A percentile compares a stretch with the other conserved stretches of the same genome.
These are phyloP conservation scores for Drosophila falleni DNA, from an alignment of 2,888 invertebrate genomes.

Conservation along the genomic window DNA sequence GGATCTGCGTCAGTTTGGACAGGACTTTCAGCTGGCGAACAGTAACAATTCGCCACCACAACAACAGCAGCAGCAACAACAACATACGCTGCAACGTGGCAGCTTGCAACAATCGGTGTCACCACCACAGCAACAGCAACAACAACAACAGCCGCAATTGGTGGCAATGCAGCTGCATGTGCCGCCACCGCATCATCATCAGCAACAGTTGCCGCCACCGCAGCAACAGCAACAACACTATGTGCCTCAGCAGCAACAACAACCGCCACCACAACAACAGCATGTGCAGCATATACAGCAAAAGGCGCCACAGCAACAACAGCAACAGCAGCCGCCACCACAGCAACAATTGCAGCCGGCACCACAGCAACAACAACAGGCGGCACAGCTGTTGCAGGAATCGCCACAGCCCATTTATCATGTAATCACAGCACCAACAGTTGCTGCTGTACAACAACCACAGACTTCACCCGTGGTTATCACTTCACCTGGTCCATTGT, in stretches of 20 bases:
- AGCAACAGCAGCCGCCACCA: constrained; percentile 67
- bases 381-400: constrained; percentile 49
- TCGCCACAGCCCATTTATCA: constrained; percentile 69
- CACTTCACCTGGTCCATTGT: constrained; percentile 59
- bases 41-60: constrained; percentile 80
- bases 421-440: constrained; percentile 52
- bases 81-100: constrained; percentile 60
- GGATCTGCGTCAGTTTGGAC: constrained; percentile 92
- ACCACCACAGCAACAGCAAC: constrained; percentile 72
- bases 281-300: constrained; percentile 63
- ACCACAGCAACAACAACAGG: constrained; percentile 12
- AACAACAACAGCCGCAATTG: constrained; percentile 66
- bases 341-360: constrained; percentile 47
- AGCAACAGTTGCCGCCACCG: constrained; percentile 75
- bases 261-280: constrained; percentile 54
- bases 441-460: constrained; percentile 64
- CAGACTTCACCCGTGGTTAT: constrained; percentile 76
- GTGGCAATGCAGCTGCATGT: constrained; percentile 77
- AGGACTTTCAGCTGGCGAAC: constrained; percentile 90
- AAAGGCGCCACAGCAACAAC: constrained; percentile 56
- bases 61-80: constrained; percentile 71
- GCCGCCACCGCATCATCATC: constrained; percentile 66
- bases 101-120: constrained; percentile 60
- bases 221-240: constrained; percentile 64
- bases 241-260: constrained; percentile 79